phyloP scores from a whole-genome alignment of 2,797 vertebrate genomes.

The Micrastur ruficollis region DNA sequence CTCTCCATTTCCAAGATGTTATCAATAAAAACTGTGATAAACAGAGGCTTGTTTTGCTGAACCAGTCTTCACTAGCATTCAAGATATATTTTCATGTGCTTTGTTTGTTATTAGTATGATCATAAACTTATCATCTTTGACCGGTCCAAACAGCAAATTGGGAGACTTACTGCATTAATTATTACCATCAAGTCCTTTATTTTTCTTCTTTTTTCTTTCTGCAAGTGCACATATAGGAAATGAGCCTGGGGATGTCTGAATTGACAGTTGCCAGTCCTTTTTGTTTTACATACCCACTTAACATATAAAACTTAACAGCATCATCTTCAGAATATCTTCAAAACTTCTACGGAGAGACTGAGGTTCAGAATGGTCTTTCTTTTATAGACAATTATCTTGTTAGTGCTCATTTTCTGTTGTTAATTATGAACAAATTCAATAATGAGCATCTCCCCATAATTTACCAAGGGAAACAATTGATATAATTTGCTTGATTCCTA shows the following conservation, averaged over 20 bases:
- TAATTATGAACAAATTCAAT: neutral
- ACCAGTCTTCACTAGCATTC: neutral
- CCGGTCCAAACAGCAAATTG: neutral
- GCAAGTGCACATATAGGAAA: neutral
- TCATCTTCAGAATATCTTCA: neutral
- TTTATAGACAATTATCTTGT: neutral
- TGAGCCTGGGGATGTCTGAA: neutral
- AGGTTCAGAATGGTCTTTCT: neutral
- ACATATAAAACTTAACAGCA: neutral
- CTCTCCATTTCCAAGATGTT: neutral
- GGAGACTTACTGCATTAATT: neutral
- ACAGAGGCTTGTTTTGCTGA: neutral
- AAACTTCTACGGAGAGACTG: neutral
- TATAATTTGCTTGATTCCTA: neutral
- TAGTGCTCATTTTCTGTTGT: neutral
- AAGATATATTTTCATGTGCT: neutral
- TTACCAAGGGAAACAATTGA: neutral
- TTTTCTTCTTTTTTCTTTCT: neutral
- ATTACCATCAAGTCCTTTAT: neutral
- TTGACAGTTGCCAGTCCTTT: neutral
- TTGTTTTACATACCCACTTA: neutral
- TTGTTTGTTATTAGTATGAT: neutral
- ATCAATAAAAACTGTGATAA: neutral
- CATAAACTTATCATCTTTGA: neutral
- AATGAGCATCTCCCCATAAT: neutral